Percentiles rank a stretch among this genome's conserved stretches.
Evolutionary conservation across 2,113 vertebrate genomes (phyloP).

Genomic region (Choloepus hoffmanni): DNA sequence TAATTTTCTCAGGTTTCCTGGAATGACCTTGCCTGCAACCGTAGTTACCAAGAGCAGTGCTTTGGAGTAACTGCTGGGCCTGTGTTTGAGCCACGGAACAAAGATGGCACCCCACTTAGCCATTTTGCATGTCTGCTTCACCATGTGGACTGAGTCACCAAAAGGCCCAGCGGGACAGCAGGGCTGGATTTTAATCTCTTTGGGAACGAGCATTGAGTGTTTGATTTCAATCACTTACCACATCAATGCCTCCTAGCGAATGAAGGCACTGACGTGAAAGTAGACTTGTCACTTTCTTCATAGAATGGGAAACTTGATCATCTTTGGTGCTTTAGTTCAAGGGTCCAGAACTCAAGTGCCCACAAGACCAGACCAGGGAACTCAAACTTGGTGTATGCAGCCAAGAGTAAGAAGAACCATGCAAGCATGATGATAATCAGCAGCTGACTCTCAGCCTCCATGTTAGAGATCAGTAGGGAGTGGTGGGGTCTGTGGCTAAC

Average conservation of each 20-base stretch:
- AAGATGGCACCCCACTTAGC: neutral
- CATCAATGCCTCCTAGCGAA: neutral
- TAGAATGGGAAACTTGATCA: neutral
- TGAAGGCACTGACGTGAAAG: neutral
- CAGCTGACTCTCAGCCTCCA: neutral
- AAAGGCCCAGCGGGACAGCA: neutral
- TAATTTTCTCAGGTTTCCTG: neutral
- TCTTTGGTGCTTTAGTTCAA: neutral
- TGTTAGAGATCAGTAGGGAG: neutral
- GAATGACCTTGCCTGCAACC: neutral
- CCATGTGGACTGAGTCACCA: neutral
- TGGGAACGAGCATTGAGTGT: neutral
- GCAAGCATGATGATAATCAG: fast-evolving
- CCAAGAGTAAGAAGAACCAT: neutral
- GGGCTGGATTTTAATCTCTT: constrained; percentile 25
- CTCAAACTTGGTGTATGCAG: neutral
- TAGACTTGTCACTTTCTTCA: neutral
- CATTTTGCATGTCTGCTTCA: neutral
- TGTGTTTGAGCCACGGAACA: neutral
- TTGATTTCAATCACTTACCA: constrained; percentile 21
- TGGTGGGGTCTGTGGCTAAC: neutral
- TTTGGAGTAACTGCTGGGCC: neutral
- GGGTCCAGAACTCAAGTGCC: neutral
- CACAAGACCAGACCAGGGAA: neutral
- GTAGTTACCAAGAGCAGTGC: fast-evolving